Evolutionary conservation across 2,888 invertebrate species (phyloP), one percentile per base, ranked within the genome.

Genomic region (Miltochrista miniata): DNA sequence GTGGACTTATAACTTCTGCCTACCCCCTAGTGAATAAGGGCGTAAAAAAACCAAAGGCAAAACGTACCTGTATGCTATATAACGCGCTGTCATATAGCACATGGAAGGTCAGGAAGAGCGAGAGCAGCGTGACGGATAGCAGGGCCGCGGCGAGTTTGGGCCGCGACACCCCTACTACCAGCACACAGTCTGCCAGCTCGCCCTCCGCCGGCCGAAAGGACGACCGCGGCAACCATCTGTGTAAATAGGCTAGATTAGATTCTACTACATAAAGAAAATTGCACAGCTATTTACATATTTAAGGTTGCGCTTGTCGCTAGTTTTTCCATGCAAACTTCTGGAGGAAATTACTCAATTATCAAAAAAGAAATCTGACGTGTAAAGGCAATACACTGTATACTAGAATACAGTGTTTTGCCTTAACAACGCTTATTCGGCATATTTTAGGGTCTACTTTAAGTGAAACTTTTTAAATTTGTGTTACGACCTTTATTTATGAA

Each of bases 1-100:
- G 5, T 24, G 5, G 18, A 24, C 18, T 4, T 4, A 24, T 5
- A 24, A 24, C 5, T 4, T 24, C 18, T 24, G n/a, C n/a, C n/a
- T n/a, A n/a, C n/a, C n/a, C n/a, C n/a, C n/a, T n/a, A n/a, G n/a
- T n/a, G n/a, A n/a, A n/a, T n/a, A n/a, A 24, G 18, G 5, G 3
- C 18, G 5, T 4, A 24, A 24, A 24, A 24, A 24, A 24, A 24
- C 2, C 18, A 24, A 24, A 24, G 5, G 3, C 1, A 31, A 9
- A 31, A 24, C 44, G 57, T 65, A 92, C 93, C 87, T 96, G 96
- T 69, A 96, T 93, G 75, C 95, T 96, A 86, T 96, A 96, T 45
- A 96, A 93, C 48, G 96, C 96, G 81, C 96, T 96, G 90, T 96
- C 96, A 92, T 96, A 96, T 54, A 96, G 93, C 74, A 96, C 94